These are phyloP conservation scores for Emberiza fucata DNA, from an alignment of 2,113 vertebrate species.

Conservation along the genomic window DNA sequence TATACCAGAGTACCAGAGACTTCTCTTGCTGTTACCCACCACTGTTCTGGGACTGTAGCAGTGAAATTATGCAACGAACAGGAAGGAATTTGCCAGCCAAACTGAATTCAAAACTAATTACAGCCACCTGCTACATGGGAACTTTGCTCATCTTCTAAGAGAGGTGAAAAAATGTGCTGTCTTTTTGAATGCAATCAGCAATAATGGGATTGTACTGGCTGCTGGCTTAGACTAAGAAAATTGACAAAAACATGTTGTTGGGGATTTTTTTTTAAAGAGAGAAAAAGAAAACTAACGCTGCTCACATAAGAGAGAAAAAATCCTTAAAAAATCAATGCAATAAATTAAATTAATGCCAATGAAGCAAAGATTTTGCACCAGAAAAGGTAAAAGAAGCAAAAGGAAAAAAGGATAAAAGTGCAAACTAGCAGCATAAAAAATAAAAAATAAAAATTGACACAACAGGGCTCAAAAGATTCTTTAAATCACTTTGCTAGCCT, in stretches of 20 bases:
- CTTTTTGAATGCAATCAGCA: slow-evolving; percentile 41
- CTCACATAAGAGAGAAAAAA: not conserved
- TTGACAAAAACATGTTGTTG: not conserved
- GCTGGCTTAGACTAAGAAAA: slow-evolving; percentile 1
- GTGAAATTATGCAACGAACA: not conserved
- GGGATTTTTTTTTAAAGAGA: not conserved
- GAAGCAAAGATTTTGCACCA: not conserved
- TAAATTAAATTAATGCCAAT: not conserved
- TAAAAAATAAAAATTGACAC: not conserved
- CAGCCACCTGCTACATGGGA: slow-evolving; percentile 58
- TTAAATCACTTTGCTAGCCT: not conserved
- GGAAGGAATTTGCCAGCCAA: slow-evolving; percentile 52
- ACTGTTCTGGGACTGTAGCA: not conserved
- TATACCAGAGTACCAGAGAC: not conserved
- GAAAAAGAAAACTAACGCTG: not conserved
- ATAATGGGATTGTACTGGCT: slow-evolving; percentile 40
- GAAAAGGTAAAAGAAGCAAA: not conserved
- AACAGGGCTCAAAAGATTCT: not conserved
- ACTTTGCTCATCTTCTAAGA: not conserved
- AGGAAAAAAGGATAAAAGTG: not conserved
- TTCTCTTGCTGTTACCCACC: not conserved
- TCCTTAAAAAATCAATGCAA: not conserved
- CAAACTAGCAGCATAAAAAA: not conserved
- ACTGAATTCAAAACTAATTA: slow-evolving; percentile 49
- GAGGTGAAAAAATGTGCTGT: slow-evolving; percentile 31